phyloP scores from a whole-genome alignment of 2,797 vertebrate species.

The Psittacula echo region DNA sequence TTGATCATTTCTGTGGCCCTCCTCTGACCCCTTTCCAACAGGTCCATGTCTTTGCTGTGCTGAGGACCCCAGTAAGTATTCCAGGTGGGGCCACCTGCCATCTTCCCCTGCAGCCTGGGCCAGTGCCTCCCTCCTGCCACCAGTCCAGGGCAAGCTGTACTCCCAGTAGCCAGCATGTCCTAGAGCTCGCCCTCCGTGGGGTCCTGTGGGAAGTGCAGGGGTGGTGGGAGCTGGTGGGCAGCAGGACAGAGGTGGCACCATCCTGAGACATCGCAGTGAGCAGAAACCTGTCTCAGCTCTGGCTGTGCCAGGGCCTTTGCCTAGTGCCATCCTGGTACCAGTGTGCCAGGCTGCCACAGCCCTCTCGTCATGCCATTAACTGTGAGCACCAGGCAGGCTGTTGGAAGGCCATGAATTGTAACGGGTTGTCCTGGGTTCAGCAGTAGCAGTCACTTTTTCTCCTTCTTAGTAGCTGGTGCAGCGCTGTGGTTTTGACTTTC shows the following conservation, averaged over 20 bases:
- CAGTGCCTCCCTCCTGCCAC: not conserved
- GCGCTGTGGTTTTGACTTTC: no score
- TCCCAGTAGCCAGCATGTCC: not conserved
- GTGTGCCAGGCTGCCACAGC: not conserved
- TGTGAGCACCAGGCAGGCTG: not conserved
- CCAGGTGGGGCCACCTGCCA: not conserved
- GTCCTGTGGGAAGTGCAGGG: not conserved
- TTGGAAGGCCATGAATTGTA: fast-evolving
- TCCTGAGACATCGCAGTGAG: not conserved
- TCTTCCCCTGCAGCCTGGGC: not conserved
- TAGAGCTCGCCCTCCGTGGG: fast-evolving
- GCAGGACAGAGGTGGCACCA: not conserved
- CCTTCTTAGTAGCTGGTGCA: no score
- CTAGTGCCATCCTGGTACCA: not conserved
- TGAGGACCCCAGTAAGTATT: not conserved
- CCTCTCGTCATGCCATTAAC: fast-evolving
- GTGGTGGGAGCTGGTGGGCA: fast-evolving
- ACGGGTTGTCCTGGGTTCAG: fast-evolving
- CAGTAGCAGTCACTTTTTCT: no score
- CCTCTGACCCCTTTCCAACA: not conserved
- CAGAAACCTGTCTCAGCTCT: no score
- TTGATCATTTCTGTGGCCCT: not conserved
- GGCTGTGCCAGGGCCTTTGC: not conserved
- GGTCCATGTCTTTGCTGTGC: not conserved
- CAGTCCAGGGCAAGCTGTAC: not conserved